A percentile compares a stretch with the other conserved stretches of the same genome.
phyloP scores from a whole-genome alignment of 2,888 invertebrate genomes.

The Caenorhabditis doughertyi region DNA sequence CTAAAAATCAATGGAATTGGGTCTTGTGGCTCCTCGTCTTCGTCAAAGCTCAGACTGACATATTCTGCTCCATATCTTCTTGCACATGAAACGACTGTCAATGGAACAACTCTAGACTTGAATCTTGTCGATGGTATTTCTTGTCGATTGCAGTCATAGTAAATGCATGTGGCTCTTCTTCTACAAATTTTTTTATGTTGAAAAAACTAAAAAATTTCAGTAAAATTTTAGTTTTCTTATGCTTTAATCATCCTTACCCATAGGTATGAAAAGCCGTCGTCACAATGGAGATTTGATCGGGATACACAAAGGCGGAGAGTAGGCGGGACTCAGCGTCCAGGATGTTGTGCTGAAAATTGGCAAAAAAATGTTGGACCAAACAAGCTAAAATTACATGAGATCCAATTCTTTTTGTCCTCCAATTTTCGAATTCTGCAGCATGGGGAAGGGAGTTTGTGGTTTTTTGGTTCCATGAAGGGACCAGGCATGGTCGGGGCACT shows the following conservation, averaged over 20 bases:
- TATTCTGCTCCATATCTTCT: slow-evolving; percentile 26
- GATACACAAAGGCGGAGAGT: slow-evolving; percentile 37
- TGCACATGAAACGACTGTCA: slow-evolving; percentile 27
- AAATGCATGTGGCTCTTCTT: slow-evolving; percentile 9
- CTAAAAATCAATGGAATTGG: slow-evolving; percentile 20
- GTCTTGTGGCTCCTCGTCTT: background rate
- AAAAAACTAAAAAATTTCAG: background rate
- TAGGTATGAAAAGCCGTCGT: slow-evolving; percentile 26
- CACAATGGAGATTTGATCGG: slow-evolving; percentile 35
- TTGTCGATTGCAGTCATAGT: slow-evolving; percentile 31
- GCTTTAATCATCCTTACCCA: background rate
- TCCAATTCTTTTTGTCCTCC: slow-evolving; percentile 1
- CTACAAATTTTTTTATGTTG: background rate
- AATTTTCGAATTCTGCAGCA: background rate
- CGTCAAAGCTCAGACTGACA: background rate
- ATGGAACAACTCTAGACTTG: slow-evolving; percentile 22
- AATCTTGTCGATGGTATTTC: slow-evolving; percentile 16
- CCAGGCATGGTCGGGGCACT: background rate
- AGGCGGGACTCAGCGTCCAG: slow-evolving; percentile 18
- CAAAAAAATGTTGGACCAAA: background rate
- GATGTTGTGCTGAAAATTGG: slow-evolving; percentile 5
- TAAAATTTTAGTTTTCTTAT: background rate
- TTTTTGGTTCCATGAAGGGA: slow-evolving; percentile 17
- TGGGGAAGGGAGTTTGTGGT: slow-evolving; percentile 11
- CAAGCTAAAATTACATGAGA: slow-evolving; percentile 11